Base-by-base conservation (phyloP, 2,888 invertebrate species). In the Chalcis sispes region DNA sequence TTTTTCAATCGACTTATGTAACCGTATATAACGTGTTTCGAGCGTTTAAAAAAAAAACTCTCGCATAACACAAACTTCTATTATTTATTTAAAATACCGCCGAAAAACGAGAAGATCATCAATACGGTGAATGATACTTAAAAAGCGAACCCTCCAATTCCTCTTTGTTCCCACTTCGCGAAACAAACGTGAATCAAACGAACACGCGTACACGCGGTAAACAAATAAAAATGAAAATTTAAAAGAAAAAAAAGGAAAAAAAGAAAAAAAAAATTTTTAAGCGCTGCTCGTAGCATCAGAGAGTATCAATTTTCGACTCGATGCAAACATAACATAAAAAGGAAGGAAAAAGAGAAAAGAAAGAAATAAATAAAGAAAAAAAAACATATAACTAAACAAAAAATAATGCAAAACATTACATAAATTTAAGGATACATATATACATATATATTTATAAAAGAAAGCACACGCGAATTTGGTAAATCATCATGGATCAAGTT, bases 401-500 rank as follows among this genome's bases (percentile, higher is more conserved):
- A n/a, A n/a, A n/a, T n/a, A n/a, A n/a, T n/a, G n/a, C n/a, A n/a
- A n/a, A n/a, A n/a, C n/a, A n/a, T n/a, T n/a, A n/a, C n/a, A n/a
- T n/a, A n/a, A n/a, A n/a, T n/a, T n/a, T n/a, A n/a, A n/a, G n/a
- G n/a, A n/a, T n/a, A n/a, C n/a, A n/a, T n/a, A n/a, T n/a, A n/a
- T n/a, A n/a, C n/a, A n/a, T n/a, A n/a, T n/a, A n/a, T n/a, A n/a
- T n/a, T n/a, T n/a, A n/a, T n/a, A n/a, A n/a, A n/a, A n/a, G n/a
- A n/a, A n/a, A n/a, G 15, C 25, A 4, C 20, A 5, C 46, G 5
- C 46, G 13, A 50, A 50, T n/a, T n/a, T 23, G 50, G 23, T 20
- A 25, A 66, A 58, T 32, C 46, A 69, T 59, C 69, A 29, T 48
- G 36, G 59, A 69, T 69, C 69, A 36, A 69, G 50, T 59, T 48